Conservation (phyloP, 2,888 invertebrate species). For the Nymphalis urticae region DNA sequence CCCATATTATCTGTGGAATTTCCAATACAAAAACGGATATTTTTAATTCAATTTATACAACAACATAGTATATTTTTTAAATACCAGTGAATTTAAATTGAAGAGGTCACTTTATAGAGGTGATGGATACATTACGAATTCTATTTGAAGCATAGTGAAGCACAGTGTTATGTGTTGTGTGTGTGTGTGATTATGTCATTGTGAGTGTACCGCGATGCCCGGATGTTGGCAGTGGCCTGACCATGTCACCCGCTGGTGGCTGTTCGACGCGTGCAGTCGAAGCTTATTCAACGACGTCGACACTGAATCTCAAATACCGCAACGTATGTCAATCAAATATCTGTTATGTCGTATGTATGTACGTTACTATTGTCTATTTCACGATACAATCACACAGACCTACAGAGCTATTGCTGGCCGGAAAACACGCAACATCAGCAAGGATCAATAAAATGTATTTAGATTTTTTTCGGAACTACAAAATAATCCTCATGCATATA, state of each 20-base stretch:
- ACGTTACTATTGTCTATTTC: too few relatives aligned
- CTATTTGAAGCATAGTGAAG: not conserved
- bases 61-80: not conserved
- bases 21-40: conserved; percentile 11
- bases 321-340: conserved; percentile 57
- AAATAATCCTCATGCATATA: too few relatives aligned
- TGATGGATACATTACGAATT: not conserved
- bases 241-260: conserved; percentile 85
- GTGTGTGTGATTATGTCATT: conserved; percentile 33
- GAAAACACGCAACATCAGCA: too few relatives aligned
- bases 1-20: conserved; percentile 14
- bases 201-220: conserved; percentile 59
- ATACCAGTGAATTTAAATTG: not conserved
- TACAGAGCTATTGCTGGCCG: too few relatives aligned
- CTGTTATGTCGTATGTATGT: not conserved
- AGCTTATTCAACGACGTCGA: conserved; percentile 71
- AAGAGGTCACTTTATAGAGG: not conserved
- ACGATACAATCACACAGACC: too few relatives aligned
- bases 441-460: too few relatives aligned
- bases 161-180: not conserved
- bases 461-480: too few relatives aligned
- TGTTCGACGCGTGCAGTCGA: conserved; percentile 83
- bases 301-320: conserved; percentile 72
- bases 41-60: not conserved
- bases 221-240: conserved; percentile 78